phyloP scores from a whole-genome alignment of 2,113 vertebrate species.

The Neoarius graeffei region DNA sequence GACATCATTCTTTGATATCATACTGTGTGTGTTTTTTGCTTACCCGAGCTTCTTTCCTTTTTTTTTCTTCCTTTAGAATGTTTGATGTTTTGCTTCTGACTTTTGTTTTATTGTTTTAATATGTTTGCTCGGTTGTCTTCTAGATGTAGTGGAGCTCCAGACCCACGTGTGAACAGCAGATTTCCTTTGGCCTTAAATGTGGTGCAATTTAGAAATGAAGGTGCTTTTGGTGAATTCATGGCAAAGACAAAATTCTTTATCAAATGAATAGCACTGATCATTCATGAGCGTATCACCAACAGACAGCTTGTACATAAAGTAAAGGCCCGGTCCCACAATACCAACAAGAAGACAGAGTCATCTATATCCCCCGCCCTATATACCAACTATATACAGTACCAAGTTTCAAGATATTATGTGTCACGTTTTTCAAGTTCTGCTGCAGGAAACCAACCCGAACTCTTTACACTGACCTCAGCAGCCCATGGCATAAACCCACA shows the following conservation, averaged over 20 bases:
- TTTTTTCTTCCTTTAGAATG: neutral
- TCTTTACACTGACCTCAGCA: too few species aligned
- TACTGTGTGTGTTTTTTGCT: neutral
- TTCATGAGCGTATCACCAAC: neutral
- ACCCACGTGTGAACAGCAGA: neutral
- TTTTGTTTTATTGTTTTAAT: constrained; percentile 1
- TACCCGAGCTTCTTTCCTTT: neutral
- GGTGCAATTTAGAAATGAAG: neutral
- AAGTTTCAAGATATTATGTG: too few species aligned
- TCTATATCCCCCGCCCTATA: too few species aligned
- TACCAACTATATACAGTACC: too few species aligned
- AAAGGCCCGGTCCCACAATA: too few species aligned
- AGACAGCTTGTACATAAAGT: too few species aligned
- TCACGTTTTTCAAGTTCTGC: too few species aligned
- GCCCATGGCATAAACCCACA: too few species aligned
- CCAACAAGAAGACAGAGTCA: too few species aligned
- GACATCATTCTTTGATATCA: neutral
- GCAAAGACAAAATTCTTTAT: neutral
- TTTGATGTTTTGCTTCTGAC: neutral
- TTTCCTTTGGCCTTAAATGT: neutral
- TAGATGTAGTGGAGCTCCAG: neutral
- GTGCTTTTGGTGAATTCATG: neutral
- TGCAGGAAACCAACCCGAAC: too few species aligned
- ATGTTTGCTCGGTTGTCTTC: neutral
- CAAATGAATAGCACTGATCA: neutral